phyloP scores from a whole-genome alignment of 2,797 vertebrate genomes.

The Falco rusticolus region DNA sequence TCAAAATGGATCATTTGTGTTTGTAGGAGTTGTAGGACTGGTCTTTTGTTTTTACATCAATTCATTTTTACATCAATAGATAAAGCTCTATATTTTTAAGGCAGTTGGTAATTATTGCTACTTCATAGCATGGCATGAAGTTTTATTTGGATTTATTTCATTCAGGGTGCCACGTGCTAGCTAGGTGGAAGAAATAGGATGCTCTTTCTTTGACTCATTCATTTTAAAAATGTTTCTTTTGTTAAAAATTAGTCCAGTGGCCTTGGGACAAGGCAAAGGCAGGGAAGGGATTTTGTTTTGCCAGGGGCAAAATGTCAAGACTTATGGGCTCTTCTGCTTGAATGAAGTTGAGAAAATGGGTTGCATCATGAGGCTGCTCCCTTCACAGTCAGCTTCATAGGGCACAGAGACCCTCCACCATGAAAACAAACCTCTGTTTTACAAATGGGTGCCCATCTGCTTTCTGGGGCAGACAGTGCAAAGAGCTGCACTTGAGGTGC shows the following conservation, averaged over 20 bases:
- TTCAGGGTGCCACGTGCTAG: neutral
- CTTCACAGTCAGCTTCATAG: conserved; percentile 30
- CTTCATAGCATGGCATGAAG: neutral
- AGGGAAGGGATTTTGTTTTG: conserved; percentile 34
- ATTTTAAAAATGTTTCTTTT: neutral
- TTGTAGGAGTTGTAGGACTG: neutral
- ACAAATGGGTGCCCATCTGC: neutral
- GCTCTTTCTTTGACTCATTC: conserved; percentile 13
- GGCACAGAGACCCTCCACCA: neutral
- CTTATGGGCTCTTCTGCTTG: conserved; percentile 29
- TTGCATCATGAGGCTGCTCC: conserved; percentile 8
- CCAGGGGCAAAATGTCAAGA: conserved; percentile 36
- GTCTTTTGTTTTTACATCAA: neutral
- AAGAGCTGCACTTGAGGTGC: conserved; percentile 10
- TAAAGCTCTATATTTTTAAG: neutral
- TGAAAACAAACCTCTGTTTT: neutral
- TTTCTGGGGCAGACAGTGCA: neutral
- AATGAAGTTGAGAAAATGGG: conserved; percentile 32
- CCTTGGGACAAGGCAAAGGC: conserved; percentile 22
- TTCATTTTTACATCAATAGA: neutral
- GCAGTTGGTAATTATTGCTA: neutral
- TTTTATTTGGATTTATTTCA: neutral
- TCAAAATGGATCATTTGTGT: neutral
- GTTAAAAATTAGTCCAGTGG: conserved; percentile 8
- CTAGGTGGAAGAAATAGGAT: neutral